Evolutionary conservation across 1,140 invertebrate genomes (phyloP), one percentile per base, ranked within the genome.

Genomic region (Ceratoteleas bidentatus): DNA sequence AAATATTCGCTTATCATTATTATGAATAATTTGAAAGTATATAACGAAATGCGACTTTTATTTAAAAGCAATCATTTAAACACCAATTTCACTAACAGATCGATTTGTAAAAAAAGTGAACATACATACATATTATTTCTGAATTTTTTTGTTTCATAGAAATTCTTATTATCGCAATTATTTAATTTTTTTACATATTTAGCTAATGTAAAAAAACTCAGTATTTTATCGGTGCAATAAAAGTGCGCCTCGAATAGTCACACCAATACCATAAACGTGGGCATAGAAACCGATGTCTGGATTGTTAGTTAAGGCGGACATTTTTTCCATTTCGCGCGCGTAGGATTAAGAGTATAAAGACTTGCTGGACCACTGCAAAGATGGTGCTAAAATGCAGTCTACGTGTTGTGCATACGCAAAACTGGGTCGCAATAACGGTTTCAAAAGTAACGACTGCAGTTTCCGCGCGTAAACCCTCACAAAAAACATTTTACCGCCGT

Each of bases 401-500:
- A 64, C 64, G 57, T 75, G 65, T 64, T 74, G 64, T 66, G 66
- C 75, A 83, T 72, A 73, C 14, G 75, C 69, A 74, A 74, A 83
- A 78, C 81, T 77, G 64, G 81, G 81, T 83, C 81, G 50, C 58
- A 13, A 77, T 83, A 83, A 83, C 81, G 81, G 81, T 83, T 73
- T 83, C 65, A 78, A 83, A 82, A 77, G 54, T 77, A 75, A 75
- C 40, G 69, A 62, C 61, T 62, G 56, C 34, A 61, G 53, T 79
- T 83, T 83, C 70, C 81, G 64, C 69, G 50, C 72, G 65, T 72
- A 76, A 64, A 69, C 52, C 68, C 58, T 60, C 52, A 79, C 72
- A 75, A 58, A 66, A 58, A 79, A 79, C 70, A 58, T 53, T 16
- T 58, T 52, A 57, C 33, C 66, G 43, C 47, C 58, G 65, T 53